Percentiles rank a stretch among this genome's conserved stretches.
Evolutionary conservation across 2,113 vertebrate species (phyloP).

Genomic region (Struthio camelus): DNA sequence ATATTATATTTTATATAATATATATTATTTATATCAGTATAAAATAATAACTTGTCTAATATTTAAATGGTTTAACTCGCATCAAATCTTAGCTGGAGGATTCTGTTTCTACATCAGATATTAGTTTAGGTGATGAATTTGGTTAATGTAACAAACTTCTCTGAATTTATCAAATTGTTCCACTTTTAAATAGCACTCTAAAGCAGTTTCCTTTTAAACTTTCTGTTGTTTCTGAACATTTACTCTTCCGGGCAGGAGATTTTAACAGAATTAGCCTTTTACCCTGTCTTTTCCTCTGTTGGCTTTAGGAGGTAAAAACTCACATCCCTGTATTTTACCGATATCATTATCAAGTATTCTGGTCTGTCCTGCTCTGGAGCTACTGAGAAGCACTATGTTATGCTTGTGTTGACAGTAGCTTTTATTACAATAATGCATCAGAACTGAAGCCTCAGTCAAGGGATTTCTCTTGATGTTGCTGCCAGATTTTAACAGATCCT

Average conservation of each 20-base stretch:
- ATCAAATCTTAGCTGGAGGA: too few relatives aligned
- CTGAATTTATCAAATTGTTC: not conserved
- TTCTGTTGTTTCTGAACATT: not conserved
- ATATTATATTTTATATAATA: too few relatives aligned
- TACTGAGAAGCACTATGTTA: not conserved
- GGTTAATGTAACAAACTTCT: not conserved
- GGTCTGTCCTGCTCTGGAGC: not conserved
- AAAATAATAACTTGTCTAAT: too few relatives aligned
- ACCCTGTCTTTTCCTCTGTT: not conserved
- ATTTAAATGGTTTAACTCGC: too few relatives aligned
- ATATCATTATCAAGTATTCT: not conserved
- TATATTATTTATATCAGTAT: too few relatives aligned
- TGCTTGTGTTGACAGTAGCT: not conserved
- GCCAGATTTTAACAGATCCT: not conserved
- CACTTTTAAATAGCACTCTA: too few relatives aligned
- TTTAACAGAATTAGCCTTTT: not conserved
- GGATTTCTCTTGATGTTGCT: not conserved
- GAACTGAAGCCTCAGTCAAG: not conserved
- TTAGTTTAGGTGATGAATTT: not conserved
- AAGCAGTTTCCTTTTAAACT: not conserved
- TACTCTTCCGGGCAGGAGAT: not conserved
- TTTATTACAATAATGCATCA: not conserved
- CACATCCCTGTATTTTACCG: not conserved
- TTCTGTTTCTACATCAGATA: not conserved
- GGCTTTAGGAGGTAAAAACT: not conserved